Percentiles rank a stretch among this genome's conserved stretches.
Conservation (phyloP, 2,888 invertebrate species). For the Phytoseiulus persimilis region DNA sequence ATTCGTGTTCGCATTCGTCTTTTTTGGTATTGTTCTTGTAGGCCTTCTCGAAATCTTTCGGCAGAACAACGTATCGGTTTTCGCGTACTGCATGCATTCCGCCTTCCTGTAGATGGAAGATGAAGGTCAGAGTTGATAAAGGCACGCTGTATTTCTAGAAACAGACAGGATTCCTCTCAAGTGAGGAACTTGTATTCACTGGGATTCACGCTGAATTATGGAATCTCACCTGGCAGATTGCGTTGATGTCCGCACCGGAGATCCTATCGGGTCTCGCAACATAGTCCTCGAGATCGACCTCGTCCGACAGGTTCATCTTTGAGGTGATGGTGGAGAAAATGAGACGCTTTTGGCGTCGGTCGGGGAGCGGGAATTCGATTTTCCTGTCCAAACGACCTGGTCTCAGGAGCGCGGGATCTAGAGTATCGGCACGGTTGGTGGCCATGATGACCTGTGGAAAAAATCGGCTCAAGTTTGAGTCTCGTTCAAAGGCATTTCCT, state of each 20-base stretch:
- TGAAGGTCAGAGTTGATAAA: background rate
- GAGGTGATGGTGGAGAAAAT: constrained; percentile 96
- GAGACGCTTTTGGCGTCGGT: constrained; percentile 77
- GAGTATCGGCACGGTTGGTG: constrained; percentile 90
- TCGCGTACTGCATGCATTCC: constrained; percentile 99
- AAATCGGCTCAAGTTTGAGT: too few relatives aligned
- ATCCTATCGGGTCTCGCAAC: constrained; percentile 97
- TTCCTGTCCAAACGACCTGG: constrained; percentile 95
- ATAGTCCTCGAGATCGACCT: constrained; percentile 97
- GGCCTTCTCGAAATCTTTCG: constrained; percentile 99
- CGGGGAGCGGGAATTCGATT: constrained; percentile 96
- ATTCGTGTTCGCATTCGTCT: constrained; percentile 97
- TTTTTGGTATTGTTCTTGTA: constrained; percentile 99
- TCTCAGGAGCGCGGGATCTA: constrained; percentile 91
- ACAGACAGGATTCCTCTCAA: too few relatives aligned
- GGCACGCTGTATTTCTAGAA: background rate
- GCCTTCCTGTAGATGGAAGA: constrained; percentile 56
- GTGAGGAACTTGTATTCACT: too few relatives aligned
- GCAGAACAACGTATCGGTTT: constrained; percentile 94
- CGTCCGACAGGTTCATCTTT: constrained; percentile 94
- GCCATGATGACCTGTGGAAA: constrained; percentile 71
- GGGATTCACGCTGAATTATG: background rate
- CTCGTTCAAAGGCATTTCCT: too few relatives aligned
- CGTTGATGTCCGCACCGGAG: constrained; percentile 97
- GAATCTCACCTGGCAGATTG: constrained; percentile 89